Percentiles rank a stretch among this genome's conserved stretches.
Evolutionary conservation across 2,113 vertebrate species (phyloP).

Genomic region (Aplodontia rufa): DNA sequence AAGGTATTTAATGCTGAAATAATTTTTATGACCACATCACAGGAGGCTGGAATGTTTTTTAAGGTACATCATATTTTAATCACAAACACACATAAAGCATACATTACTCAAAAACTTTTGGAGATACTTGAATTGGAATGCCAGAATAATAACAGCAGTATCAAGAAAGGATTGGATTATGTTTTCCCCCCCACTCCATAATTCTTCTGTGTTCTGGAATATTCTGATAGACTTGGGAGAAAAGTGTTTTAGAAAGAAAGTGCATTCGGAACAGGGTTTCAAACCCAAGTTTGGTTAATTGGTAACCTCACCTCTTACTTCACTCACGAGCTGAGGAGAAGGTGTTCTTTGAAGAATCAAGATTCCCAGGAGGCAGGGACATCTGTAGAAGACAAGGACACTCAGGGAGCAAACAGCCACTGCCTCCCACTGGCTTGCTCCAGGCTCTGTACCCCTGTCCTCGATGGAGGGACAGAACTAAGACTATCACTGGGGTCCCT

Average conservation of each 20-base stretch:
- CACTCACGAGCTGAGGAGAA: too few relatives aligned
- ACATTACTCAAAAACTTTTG: slow-evolving; percentile 22
- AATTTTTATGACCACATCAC: slow-evolving; percentile 77
- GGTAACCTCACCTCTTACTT: not conserved
- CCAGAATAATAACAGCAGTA: slow-evolving; percentile 48
- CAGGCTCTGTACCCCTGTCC: too few relatives aligned
- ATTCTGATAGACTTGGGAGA: not conserved
- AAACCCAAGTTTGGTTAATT: not conserved
- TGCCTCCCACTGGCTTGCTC: not conserved
- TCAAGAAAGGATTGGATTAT: slow-evolving; percentile 23
- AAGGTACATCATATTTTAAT: slow-evolving; percentile 78
- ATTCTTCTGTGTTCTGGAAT: slow-evolving; percentile 34
- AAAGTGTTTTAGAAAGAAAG: not conserved
- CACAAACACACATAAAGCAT: slow-evolving; percentile 63
- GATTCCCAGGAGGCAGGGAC: not conserved
- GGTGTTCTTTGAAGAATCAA: not conserved
- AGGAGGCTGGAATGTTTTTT: slow-evolving; percentile 74
- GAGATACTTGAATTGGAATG: slow-evolving; percentile 55
- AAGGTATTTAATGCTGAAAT: slow-evolving; percentile 72
- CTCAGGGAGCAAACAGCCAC: not conserved
- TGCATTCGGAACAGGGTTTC: not conserved
- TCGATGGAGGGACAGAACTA: not conserved
- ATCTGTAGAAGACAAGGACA: not conserved
- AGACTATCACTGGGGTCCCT: not conserved
- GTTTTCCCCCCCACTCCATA: not conserved